Evolutionary conservation across 2,113 vertebrate genomes (phyloP), one percentile per base, ranked within the genome.

Genomic region (Anoplopoma fimbria): DNA sequence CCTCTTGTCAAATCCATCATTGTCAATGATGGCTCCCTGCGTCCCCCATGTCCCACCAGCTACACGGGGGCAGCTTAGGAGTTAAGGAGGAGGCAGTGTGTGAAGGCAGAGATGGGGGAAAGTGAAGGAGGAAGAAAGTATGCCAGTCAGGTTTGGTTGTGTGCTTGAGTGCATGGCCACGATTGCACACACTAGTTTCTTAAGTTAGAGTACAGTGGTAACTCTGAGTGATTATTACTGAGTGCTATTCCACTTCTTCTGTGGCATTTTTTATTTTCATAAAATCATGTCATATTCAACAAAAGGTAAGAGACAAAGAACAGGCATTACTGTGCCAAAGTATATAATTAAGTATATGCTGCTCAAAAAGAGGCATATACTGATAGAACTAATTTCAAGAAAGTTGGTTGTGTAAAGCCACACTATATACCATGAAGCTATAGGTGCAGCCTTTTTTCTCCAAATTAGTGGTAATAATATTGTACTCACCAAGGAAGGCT

Each of bases 1-100:
- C 96, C 97, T 96, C 93, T 96, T 96, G 97, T 95, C 93, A 95
- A 95, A 98, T 99, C 97, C 91, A 97, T 99, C 97, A 98, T 96
- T 98, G 97, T 98, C 97, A 97, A 77, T 72, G 92, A 92, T 91
- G 87, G 88, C 95, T 95, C 87, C 95, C 95, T 92, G 91, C 81
- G n/a, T 84, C 82, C 88, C 73, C 84, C 82, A 45, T 45, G 78
- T 90, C 93, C 95, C 93, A 89, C 94, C 95, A 95, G 94, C 95
- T 93, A 71, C 82, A 81, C 85, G 60, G 69, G 86, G 85, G 79
- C 88, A 67, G 85, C 69, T 84, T 29, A 88, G 72, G 89, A 93
- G 91, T 90, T 91, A 92, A 90, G 85, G 77, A 86, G 86, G 76
- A 87, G 78, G 75, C 79, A 64, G 29, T 62, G 38, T 45, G n/a